A percentile compares a stretch with the other conserved stretches of the same genome.
These are phyloP conservation scores for Scaptomyza tumidula DNA, from an alignment of 2,888 invertebrate genomes.

Conservation along the genomic window DNA sequence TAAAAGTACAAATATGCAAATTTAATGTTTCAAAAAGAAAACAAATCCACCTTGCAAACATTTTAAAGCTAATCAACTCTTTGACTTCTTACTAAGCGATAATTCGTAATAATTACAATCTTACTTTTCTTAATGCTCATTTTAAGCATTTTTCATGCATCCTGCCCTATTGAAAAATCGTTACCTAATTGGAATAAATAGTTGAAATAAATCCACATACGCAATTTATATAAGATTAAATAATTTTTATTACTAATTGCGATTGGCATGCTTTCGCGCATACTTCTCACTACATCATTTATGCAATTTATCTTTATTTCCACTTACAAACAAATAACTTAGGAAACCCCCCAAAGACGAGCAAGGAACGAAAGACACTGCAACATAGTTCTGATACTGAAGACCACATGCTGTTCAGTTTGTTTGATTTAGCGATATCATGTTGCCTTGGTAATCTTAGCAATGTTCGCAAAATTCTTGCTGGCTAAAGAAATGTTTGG, in stretches of 20 bases:
- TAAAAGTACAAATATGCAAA: no score
- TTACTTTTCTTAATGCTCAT: not conserved
- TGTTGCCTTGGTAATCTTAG: constrained; percentile 40
- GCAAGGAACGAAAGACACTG: constrained; percentile 7
- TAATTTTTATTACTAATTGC: not conserved
- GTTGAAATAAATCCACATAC: not conserved
- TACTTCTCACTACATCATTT: not conserved
- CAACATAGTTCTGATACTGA: constrained; percentile 24
- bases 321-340: constrained; percentile 12
- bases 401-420: constrained; percentile 60
- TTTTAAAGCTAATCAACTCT: no score
- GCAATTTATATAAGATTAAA: not conserved
- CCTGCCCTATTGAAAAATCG: not conserved
- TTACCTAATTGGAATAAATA: constrained; percentile 3
- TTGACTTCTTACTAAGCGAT: no score
- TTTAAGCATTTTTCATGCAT: not conserved
- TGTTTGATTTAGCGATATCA: constrained; percentile 47
- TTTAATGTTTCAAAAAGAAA: no score
- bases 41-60: no score
- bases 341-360: constrained; percentile 10
- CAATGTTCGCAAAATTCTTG: constrained; percentile 1
- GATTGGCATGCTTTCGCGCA: not conserved
- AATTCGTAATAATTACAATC: no score
- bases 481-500: constrained; percentile 36
- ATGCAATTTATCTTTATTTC: constrained; percentile 21